Base-by-base conservation (phyloP, 2,113 vertebrate genomes). In the Rhinolophus ferrumequinum region DNA sequence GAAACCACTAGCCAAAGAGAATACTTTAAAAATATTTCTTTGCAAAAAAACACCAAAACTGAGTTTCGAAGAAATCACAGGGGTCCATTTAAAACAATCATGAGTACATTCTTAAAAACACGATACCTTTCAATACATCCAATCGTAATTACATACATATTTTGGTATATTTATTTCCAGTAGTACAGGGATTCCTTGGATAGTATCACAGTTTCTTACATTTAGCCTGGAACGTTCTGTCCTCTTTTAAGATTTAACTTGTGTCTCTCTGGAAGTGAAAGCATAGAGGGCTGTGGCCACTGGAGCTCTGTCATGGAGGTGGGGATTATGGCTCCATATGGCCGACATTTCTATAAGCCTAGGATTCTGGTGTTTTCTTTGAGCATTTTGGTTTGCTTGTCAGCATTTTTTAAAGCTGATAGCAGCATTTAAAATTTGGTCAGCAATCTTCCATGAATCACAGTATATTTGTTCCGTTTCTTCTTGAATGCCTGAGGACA, bases 11-110 rank as follows among this genome's bases (percentile, higher is more conserved):
- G 84, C 70, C 52, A 86, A 91, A 79, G 12, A 64, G 62, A 75
- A 56, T 41, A 66, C 44, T 82, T 82, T 21, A 76, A 88, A 97
- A 77, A 15, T 26, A 79, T 41, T 87, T 72, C 66, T 54, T 44
- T 82, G 58, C 26, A 21, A 38, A 77, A 24, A 35, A 18, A 75
- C 26, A 87, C 41, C 41, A 44, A 44, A 44, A 44, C 41, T 38
- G 67, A n/a, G 18, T 18, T 69, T 73, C 7, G 50, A 92, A 54
- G 24, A 72, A 62, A 86, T 41, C 50, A 58, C 24, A 85, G 24
- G 28, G 10, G 2, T 64, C 1, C 14, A 12, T 50, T 89, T 73
- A 30, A 87, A 64, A 93, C 21, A 89, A 92, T 73, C 3, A 33
- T 14, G 24, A 84, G n/a, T 28, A 73, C 60, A 33, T 84, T 84